These are phyloP conservation scores for Indri indri DNA, from an alignment of 2,113 vertebrate species.

Conservation along the genomic window DNA sequence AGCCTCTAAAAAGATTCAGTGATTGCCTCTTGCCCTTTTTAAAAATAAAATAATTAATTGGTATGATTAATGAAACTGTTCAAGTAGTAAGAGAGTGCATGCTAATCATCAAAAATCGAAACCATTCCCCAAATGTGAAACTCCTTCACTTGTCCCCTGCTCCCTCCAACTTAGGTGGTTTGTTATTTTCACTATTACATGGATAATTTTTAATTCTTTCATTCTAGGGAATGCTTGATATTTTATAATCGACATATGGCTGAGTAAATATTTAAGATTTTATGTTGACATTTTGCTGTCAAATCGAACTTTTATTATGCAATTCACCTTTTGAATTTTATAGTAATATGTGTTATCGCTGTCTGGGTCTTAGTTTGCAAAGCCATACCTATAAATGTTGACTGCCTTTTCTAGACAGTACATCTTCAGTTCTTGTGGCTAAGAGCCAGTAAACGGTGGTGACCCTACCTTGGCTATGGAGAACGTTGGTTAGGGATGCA, in stretches of 20 bases:
- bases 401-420: background rate
- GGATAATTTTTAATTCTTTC: conserved; percentile 31
- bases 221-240: background rate
- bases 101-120: background rate
- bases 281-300: conserved; percentile 13
- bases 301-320: conserved; percentile 34
- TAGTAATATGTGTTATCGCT: background rate
- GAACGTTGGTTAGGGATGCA: background rate
- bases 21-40: background rate
- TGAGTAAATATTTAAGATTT: conserved; percentile 60
- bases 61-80: background rate
- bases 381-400: background rate
- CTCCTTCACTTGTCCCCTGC: background rate
- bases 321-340: conserved; percentile 34
- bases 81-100: background rate
- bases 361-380: conserved; percentile 25
- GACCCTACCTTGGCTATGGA: background rate
- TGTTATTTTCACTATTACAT: background rate
- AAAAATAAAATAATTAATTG: background rate
- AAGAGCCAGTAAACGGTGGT: background rate
- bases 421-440: background rate
- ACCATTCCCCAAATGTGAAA: background rate
- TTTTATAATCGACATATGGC: background rate
- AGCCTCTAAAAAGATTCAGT: background rate
- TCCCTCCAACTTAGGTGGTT: background rate